These are phyloP conservation scores for Danaus chrysippus DNA, from an alignment of 2,888 invertebrate species.

Conservation along the genomic window DNA sequence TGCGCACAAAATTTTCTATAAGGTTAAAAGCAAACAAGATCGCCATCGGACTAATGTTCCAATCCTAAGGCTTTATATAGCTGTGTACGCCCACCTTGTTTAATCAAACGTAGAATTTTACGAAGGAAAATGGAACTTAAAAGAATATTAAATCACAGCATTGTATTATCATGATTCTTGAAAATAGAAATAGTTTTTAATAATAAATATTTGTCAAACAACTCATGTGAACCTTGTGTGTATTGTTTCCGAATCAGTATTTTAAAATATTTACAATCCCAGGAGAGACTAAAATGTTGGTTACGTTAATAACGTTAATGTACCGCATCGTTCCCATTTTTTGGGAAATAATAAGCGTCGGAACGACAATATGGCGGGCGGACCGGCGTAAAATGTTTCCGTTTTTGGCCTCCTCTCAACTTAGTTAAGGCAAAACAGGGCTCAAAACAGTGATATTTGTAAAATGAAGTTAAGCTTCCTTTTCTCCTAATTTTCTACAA, in stretches of 20 bases:
- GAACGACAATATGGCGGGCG: constrained; percentile 56
- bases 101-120: neutral
- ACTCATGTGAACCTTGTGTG: neutral
- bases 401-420: constrained; percentile 75
- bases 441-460: constrained; percentile 48
- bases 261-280: constrained; percentile 11
- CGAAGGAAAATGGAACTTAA: neutral
- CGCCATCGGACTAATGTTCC: constrained; percentile 69
- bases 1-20: constrained; percentile 78
- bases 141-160: constrained; percentile 2
- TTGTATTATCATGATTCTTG: neutral
- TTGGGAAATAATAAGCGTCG: constrained; percentile 23
- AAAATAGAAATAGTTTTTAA: too few relatives aligned
- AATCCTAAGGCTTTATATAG: constrained; percentile 41
- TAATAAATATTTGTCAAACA: too few relatives aligned
- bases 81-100: constrained; percentile 13
- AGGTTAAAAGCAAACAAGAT: constrained; percentile 79
- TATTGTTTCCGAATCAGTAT: constrained; percentile 2
- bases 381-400: constrained; percentile 63
- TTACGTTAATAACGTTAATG: constrained; percentile 25
- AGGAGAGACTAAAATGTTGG: constrained; percentile 16
- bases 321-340: constrained; percentile 24
- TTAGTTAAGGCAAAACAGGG: constrained; percentile 75
- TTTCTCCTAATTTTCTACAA: constrained; percentile 31
- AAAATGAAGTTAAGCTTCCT: constrained; percentile 34